A percentile compares a stretch with the other conserved stretches of the same genome.
phyloP scores from a whole-genome alignment of 2,113 vertebrate genomes.

The Struthidea cinerea region DNA sequence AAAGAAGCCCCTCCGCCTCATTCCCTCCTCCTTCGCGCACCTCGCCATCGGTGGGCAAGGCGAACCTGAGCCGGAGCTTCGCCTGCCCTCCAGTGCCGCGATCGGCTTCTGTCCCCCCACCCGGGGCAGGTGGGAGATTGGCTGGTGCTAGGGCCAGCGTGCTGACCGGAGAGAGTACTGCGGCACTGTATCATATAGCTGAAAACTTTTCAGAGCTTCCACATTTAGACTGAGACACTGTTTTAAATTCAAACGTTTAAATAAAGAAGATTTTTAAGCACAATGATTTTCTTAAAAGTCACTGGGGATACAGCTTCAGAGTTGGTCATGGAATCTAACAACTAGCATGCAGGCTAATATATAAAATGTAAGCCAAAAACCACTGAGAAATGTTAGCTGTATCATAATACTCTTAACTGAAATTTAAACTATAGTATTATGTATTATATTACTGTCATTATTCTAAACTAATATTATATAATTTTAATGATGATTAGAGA shows the following conservation, averaged over 20 bases:
- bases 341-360: rapidly evolving
- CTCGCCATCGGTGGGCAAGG: no score
- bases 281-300: neutral
- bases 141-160: no score
- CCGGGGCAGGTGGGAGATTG: no score
- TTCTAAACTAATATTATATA: neutral
- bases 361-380: neutral
- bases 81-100: no score
- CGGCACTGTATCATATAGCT: no score
- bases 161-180: no score
- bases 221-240: rapidly evolving
- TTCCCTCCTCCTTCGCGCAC: no score
- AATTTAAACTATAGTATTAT: neutral
- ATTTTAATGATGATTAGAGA: neutral
- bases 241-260: neutral
- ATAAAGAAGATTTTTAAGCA: neutral
- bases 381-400: neutral
- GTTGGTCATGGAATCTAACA: neutral
- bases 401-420: neutral
- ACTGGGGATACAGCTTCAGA: neutral
- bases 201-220: neutral
- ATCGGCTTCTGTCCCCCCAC: no score
- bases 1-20: no score
- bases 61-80: no score
- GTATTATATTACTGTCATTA: neutral